phyloP scores from a whole-genome alignment of 2,113 vertebrate genomes.

The Verasper variegatus region DNA sequence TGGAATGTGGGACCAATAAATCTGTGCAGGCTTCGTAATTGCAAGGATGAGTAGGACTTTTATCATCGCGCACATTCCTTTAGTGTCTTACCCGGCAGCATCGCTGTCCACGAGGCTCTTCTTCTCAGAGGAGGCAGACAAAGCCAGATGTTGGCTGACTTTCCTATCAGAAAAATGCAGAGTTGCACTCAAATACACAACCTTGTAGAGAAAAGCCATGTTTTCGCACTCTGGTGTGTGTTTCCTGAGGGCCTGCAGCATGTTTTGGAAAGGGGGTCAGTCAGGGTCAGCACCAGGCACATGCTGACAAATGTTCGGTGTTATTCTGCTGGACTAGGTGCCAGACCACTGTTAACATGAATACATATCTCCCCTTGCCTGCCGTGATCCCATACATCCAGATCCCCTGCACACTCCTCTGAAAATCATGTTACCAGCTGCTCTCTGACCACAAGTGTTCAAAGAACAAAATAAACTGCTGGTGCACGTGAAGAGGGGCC shows the following conservation, averaged over 20 bases:
- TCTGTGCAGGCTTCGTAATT: conserved; percentile 70
- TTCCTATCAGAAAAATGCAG: conserved; percentile 64
- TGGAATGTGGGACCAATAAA: conserved; percentile 71
- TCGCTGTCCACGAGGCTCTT: conserved; percentile 49
- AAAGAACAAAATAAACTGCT: conserved; percentile 79
- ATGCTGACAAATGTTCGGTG: conserved; percentile 53
- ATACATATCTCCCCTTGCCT: conserved; percentile 57
- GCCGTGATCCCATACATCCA: conserved; percentile 60
- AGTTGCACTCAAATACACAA: conserved; percentile 53
- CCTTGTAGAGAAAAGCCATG: conserved; percentile 44
- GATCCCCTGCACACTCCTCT: conserved; percentile 63
- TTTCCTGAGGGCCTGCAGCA: conserved; percentile 38
- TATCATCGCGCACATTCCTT: conserved; percentile 60
- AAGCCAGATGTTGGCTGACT: conserved; percentile 43
- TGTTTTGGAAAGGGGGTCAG: conserved; percentile 36
- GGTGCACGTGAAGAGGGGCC: conserved; percentile 73
- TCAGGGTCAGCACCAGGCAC: conserved; percentile 39
- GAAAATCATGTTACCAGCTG: conserved; percentile 80
- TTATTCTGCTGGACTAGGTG: conserved; percentile 57
- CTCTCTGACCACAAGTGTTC: conserved; percentile 76
- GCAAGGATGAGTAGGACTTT: conserved; percentile 60
- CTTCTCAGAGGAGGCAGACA: conserved; percentile 56
- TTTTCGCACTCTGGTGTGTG: conserved; percentile 49
- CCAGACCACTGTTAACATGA: conserved; percentile 71
- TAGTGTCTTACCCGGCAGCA: conserved; percentile 66